Base-by-base conservation (phyloP, 2,113 vertebrate genomes). In the Cyrtonyx montezumae region DNA sequence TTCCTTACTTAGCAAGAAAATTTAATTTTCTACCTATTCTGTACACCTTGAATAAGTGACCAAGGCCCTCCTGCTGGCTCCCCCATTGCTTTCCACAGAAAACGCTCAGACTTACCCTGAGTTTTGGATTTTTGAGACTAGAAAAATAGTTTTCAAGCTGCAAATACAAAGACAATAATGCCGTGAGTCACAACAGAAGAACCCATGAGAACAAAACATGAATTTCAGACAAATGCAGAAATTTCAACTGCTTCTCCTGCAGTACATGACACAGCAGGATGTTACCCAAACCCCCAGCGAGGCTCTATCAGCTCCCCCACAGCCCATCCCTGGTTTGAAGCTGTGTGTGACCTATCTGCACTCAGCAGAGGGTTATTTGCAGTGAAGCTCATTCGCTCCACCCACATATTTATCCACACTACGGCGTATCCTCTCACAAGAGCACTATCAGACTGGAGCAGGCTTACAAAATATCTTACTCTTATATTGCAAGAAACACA, bases 121-220 rank as follows among this genome's bases (percentile, higher is more conserved):
- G 99, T 99, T 99, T 99, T 98, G 99, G 99, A 97, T 99, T 99
- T 99, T 99, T 99, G 97, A 99, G 98, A 99, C 99, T 99, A 98
- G 99, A 99, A 98, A 99, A 99, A 98, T 99, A 99, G 97, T 99
- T 99, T 99, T 99, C 99, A 99, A 99, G 99, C 99, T 99, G 97
- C 53, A 98, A 98, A 97, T 1, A 73, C 45, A 94, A 90, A 83
- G 59, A 86, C 13, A 55, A 62, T 95, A 22, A 82, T n/a, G 71
- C 32, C 49, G 82, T 83, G 61, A 68, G 32, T 43, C 71, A 49
- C 1, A 1, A 68, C 59, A 90, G 53, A 84, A 30, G 32, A 87
- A 63, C 28, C 34, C 46, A n/a, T 22, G 21, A 82, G 18, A 79
- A 87, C 61, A 76, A 79, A 88, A 51, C 16, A 61, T 42, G 8